Base-by-base conservation (phyloP, 2,797 vertebrate species). In the Acipenser transmontanus region DNA sequence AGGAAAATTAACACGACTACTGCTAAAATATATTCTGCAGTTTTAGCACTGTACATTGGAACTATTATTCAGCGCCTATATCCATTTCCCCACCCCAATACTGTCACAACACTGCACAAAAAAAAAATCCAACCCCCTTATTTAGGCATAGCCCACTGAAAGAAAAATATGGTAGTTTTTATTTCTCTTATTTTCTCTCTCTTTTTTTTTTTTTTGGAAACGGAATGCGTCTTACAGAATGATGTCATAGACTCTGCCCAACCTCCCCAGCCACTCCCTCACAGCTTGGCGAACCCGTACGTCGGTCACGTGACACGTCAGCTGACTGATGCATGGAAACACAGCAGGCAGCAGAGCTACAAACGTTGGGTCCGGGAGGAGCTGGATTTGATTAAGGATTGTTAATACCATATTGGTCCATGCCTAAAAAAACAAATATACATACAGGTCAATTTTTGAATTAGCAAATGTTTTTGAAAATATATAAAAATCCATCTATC, bases 391-490 rank as follows among this genome's bases (percentile, higher is more conserved):
- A 65, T 93, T 97, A 71, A 99, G 92, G 74, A 99, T 90, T 0
- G 92, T 96, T 81, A 98, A 77, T 72, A 99, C 93, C 97, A 98
- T 98, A 85, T 92, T 98, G 87, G 95, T 98, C 97, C 97, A 99
- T 0, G 97, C 96, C 97, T 99, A 71, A 7, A 11, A 73, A 70
- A 78, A 73, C 66, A 63, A 17, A 63, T 34, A 34, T 34, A 34
- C 34, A 34, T 34, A 34, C 34, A 34, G 34, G 34, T 34, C 34
- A 34, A 34, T 34, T 34, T 34, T 34, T 34, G 34, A 34, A 20
- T 66, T 6, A 67, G 59, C n/a, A 17, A 12, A 50, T n/a, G 8
- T 34, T 48, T 8, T 8, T 10, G 61, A 74, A 34, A 34, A 34
- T 4, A 65, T 62, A 59, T 59, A 66, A 68, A 13, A 0, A 61